Base-by-base conservation (phyloP, 1,140 invertebrate species). In the Planococcus citri region DNA sequence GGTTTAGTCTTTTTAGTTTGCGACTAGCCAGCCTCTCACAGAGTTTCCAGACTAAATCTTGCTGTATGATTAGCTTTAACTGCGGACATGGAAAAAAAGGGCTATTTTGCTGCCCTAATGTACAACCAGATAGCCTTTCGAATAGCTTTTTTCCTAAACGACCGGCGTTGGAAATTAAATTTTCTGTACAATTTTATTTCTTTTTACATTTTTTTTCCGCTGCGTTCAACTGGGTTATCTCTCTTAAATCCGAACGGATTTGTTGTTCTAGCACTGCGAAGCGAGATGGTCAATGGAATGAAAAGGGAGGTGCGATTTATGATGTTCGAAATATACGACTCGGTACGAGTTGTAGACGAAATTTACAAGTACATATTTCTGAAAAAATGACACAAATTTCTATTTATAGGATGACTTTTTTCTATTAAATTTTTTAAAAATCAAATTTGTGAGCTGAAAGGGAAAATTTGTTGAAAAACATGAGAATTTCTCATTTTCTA, bases 41-140 rank as follows among this genome's bases (percentile, higher is more conserved):
- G n/a, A n/a, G n/a, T n/a, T n/a, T n/a, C 60, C 6, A 24, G 60
- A 25, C 14, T 64, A 64, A 64, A 64, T 64, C 60, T 64, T 64
- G 10, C 60, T 25, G 60, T 64, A 64, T 64, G 60, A 64, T 64
- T 64, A 64, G 60, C 60, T 64, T 64, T 64, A 64, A 64, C 60
- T 64, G 60, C 60, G 60, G 60, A 64, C 60, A 64, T 64, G 10
- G 22, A 64, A 64, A 64, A 64, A 64, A 64, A 64, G 22, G 60
- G 25, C 20, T 64, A 64, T 64, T 64, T 64, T 12, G n/a, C n/a
- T n/a, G 60, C 60, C 60, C 22, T 64, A 64, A 64, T 64, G 25
- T 64, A 64, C 22, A 27, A 64, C 10, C 60, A 64, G 60, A 64
- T 64, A 64, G 60, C 60, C 60, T 64, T 64, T 64, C 9, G 20